phyloP scores from a whole-genome alignment of 2,888 invertebrate species.

The Holacanthella duospinosa region DNA sequence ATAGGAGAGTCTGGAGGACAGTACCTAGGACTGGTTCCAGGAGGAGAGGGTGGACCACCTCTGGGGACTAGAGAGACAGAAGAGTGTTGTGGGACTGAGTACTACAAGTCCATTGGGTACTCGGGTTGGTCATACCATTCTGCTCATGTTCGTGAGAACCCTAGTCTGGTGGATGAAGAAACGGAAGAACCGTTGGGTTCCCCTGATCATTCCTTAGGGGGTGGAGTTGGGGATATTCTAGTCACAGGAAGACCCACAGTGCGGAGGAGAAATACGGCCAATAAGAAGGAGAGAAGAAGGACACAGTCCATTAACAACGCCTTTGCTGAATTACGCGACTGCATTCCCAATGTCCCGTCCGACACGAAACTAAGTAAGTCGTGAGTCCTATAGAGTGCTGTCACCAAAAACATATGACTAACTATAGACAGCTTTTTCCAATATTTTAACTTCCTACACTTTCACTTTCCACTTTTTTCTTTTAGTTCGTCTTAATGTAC shows the following conservation, averaged over 20 bases:
- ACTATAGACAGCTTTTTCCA: no score
- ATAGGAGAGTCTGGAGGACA: not conserved
- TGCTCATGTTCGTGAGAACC: conserved; percentile 10
- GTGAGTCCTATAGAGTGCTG: no score
- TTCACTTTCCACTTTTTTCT: no score
- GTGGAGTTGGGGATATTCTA: conserved; percentile 8
- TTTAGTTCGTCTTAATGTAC: no score
- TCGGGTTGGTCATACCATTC: conserved; percentile 12
- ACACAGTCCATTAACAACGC: conserved; percentile 93
- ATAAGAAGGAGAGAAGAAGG: conserved; percentile 83
- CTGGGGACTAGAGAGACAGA: conserved; percentile 12
- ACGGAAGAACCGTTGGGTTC: conserved; percentile 14
- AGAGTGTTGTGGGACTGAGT: conserved; percentile 17
- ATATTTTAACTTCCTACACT: no score
- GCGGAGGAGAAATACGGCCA: conserved; percentile 79
- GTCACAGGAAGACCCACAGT: conserved; percentile 41
- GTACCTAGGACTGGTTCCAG: not conserved
- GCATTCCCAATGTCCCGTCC: conserved; percentile 91
- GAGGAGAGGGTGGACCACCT: not conserved
- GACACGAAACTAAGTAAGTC: conserved; percentile 74
- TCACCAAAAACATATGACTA: no score
- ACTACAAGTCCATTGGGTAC: not conserved
- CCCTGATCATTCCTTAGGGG: not conserved
- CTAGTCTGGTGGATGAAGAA: conserved; percentile 10
- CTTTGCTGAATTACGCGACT: conserved; percentile 79